Evolutionary conservation across 2,113 vertebrate genomes (phyloP).

Genomic region (Oryzias woworae): DNA sequence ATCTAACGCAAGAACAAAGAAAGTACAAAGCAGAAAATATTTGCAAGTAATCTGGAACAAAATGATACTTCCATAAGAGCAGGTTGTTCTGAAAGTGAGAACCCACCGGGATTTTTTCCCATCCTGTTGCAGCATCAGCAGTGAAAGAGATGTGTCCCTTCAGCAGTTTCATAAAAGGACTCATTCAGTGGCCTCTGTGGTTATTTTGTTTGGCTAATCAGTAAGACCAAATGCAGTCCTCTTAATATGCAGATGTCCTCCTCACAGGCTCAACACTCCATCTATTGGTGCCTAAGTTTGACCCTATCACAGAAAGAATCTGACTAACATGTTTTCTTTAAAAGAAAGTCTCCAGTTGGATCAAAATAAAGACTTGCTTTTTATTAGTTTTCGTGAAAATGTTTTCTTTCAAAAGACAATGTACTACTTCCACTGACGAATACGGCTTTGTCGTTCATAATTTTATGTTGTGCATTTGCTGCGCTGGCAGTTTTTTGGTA

Average conservation of each 20-base stretch:
- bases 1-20: no score
- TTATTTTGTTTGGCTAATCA: slow-evolving; percentile 58
- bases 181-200: slow-evolving; percentile 51
- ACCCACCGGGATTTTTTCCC: slow-evolving; percentile 23
- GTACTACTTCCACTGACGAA: no score
- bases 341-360: no score
- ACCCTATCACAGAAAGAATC: slow-evolving; percentile 14
- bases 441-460: neutral
- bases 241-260: slow-evolving; percentile 60
- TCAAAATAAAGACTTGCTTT: no score
- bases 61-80: neutral
- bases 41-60: neutral
- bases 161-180: slow-evolving; percentile 59
- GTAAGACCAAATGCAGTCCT: slow-evolving; percentile 51
- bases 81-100: slow-evolving; percentile 2
- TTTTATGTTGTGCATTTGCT: neutral
- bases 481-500: slow-evolving; percentile 10
- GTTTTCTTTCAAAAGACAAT: no score
- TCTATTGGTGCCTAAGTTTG: slow-evolving; percentile 21
- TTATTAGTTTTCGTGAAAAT: no score
- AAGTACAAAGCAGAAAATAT: neutral
- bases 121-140: slow-evolving; percentile 16
- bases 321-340: neutral
- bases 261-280: slow-evolving; percentile 28
- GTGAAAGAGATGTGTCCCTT: slow-evolving; percentile 32